These are phyloP conservation scores for Balanococcus diminutus DNA, from an alignment of 2,888 invertebrate genomes.

Conservation along the genomic window DNA sequence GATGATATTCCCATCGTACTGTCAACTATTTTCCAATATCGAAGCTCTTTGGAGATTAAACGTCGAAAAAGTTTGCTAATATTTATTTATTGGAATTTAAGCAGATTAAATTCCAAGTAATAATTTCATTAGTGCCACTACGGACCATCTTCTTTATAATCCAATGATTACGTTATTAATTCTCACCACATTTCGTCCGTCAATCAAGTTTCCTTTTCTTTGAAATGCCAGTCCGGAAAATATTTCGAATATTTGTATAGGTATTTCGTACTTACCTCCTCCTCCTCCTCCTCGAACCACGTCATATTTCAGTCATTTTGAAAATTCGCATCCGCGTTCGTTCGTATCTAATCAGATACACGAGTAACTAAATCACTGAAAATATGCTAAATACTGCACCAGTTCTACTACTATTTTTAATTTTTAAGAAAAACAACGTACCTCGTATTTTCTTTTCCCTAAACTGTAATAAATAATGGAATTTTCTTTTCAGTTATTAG, in stretches of 20 bases:
- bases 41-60: slow-evolving; percentile 4
- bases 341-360: no score
- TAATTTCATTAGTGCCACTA: slow-evolving; percentile 29
- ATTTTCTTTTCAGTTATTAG: not conserved
- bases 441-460: no score
- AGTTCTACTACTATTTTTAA: no score
- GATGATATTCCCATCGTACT: slow-evolving; percentile 30
- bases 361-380: no score
- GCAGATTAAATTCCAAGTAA: slow-evolving; percentile 22
- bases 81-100: slow-evolving; percentile 33
- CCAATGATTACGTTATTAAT: slow-evolving; percentile 17
- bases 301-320: no score
- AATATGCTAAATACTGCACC: no score
- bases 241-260: no score
- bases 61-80: slow-evolving; percentile 25
- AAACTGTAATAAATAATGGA: not conserved
- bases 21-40: slow-evolving; percentile 24
- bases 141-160: not conserved
- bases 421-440: no score
- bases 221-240: no score
- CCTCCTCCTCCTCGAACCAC: no score
- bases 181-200: not conserved
- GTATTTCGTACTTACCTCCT: no score
- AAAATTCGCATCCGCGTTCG: no score
- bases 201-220: not conserved